phyloP scores from a whole-genome alignment of 2,888 invertebrate genomes.

The Patella ulyssiponensis region DNA sequence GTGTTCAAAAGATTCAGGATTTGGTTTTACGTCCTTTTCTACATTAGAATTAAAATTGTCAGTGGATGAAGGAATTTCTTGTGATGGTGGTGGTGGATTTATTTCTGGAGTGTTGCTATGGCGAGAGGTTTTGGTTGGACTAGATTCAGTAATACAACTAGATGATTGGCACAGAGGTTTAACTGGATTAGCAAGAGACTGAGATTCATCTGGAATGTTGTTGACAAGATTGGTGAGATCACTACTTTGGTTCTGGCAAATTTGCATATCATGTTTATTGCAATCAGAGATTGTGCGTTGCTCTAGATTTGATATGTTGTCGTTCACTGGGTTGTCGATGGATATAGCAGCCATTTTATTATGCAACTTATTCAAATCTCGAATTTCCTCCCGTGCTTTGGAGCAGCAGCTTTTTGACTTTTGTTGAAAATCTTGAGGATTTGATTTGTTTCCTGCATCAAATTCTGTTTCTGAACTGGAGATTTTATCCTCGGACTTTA shows the following conservation, averaged over 20 bases:
- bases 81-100: conserved; percentile 7
- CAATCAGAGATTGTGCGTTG: too few relatives aligned
- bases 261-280: too few relatives aligned
- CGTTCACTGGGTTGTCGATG: too few relatives aligned
- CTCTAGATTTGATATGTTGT: too few relatives aligned
- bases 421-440: too few relatives aligned
- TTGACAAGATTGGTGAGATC: background rate
- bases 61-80: conserved; percentile 5
- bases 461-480: conserved; percentile 7
- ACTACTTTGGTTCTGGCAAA: background rate
- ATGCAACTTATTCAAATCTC: too few relatives aligned
- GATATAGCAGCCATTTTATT: too few relatives aligned
- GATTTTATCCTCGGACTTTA: conserved; percentile 3
- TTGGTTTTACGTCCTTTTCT: background rate
- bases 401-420: too few relatives aligned
- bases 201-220: conserved; percentile 11
- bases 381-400: too few relatives aligned
- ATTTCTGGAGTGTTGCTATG: background rate
- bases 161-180: conserved; percentile 1
- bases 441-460: background rate
- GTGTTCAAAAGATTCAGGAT: too few relatives aligned
- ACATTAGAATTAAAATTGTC: too few relatives aligned
- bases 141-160: background rate
- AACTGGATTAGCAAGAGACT: background rate
- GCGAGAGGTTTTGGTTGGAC: background rate